phyloP scores from a whole-genome alignment of 2,797 vertebrate species.

The Sparidentex hasta region DNA sequence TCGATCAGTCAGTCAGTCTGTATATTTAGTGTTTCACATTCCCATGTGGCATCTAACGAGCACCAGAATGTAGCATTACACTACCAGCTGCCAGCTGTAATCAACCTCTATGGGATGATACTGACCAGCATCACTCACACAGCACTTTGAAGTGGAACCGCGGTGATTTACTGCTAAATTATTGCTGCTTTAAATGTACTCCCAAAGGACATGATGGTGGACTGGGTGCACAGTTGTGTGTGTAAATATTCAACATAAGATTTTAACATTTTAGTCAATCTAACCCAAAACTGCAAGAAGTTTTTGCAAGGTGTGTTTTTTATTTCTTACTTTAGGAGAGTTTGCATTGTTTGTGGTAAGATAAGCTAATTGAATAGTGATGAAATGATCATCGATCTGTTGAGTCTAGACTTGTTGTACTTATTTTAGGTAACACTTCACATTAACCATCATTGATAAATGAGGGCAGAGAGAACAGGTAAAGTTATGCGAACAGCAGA shows the following conservation, averaged over 20 bases:
- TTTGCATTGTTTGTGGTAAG: conserved; percentile 1
- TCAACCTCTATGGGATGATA: conserved; percentile 33
- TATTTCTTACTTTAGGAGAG: neutral
- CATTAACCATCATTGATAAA: too few species aligned
- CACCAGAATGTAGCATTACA: neutral
- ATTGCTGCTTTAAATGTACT: conserved; percentile 50
- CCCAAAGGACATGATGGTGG: neutral
- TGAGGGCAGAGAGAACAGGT: too few species aligned
- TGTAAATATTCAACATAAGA: neutral
- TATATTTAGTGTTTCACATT: conserved; percentile 7
- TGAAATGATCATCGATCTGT: too few species aligned
- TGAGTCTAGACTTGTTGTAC: neutral
- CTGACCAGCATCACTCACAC: conserved; percentile 44
- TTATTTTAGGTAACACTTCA: too few species aligned
- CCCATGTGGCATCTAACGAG: conserved; percentile 13
- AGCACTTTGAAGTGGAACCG: conserved; percentile 53
- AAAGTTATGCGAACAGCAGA: too few species aligned
- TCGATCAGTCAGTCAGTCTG: neutral
- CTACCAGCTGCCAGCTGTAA: conserved; percentile 37
- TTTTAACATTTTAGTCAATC: neutral
- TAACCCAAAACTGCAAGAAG: too few species aligned
- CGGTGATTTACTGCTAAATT: conserved; percentile 48
- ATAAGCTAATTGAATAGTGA: neutral
- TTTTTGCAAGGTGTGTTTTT: too few species aligned
- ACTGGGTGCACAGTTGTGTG: neutral